Evolutionary conservation across 2,113 vertebrate genomes (phyloP).

Genomic region (Ammodytes dubius): DNA sequence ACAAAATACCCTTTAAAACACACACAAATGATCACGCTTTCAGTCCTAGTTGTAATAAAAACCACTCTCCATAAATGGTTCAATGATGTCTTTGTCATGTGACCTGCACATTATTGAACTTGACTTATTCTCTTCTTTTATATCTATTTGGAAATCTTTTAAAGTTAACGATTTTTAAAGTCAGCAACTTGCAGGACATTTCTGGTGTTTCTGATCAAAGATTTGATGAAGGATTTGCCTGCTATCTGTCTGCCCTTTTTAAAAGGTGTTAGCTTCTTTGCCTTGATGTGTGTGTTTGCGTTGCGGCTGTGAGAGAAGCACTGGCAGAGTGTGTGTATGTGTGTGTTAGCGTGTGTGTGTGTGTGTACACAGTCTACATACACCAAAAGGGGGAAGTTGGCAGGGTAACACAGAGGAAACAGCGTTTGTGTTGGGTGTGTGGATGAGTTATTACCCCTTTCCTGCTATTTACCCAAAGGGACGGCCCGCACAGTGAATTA

Average conservation of each 20-base stretch:
- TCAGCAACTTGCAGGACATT: neutral
- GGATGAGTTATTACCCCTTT: constrained; percentile 83
- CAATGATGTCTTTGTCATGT: neutral
- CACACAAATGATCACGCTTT: neutral
- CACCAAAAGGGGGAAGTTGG: constrained; percentile 71
- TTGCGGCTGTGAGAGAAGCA: neutral
- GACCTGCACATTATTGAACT: neutral
- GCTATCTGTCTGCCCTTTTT: constrained; percentile 1
- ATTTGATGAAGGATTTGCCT: neutral
- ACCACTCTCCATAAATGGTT: neutral
- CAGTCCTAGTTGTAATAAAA: neutral
- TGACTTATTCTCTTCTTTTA: neutral
- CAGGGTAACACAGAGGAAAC: constrained; percentile 77
- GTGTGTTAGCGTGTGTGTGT: constrained; percentile 25
- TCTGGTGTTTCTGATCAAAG: neutral
- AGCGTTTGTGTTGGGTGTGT: constrained; percentile 69
- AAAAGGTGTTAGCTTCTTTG: neutral
- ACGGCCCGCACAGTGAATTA: constrained; percentile 70
- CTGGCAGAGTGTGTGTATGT: neutral
- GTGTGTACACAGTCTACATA: constrained; percentile 28
- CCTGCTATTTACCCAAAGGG: constrained; percentile 77
- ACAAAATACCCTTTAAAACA: neutral
- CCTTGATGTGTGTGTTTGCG: constrained; percentile 26
- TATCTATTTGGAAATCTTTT: neutral
- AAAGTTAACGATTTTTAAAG: neutral